phyloP scores from a whole-genome alignment of 2,113 vertebrate genomes.

The Columba livia region DNA sequence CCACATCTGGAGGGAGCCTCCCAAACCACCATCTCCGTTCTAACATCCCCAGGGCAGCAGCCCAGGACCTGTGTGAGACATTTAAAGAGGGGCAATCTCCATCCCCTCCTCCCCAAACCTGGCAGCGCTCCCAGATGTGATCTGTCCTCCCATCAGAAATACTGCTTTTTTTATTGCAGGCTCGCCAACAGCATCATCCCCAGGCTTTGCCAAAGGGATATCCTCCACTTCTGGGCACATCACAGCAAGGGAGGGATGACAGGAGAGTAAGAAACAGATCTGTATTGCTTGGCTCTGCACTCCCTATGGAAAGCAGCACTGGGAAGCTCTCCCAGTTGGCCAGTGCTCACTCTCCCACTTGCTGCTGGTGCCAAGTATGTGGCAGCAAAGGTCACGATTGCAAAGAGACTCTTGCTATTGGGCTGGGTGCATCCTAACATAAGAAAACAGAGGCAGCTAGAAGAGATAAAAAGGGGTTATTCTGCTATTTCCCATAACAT shows the following conservation, averaged over 20 bases:
- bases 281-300: fast-evolving
- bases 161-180: neutral
- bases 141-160: neutral
- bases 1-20: neutral
- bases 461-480: neutral
- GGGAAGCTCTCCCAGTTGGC: neutral
- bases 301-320: neutral
- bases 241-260: neutral
- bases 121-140: fast-evolving
- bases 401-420: neutral
- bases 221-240: neutral
- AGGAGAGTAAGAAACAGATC: neutral
- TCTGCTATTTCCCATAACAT: neutral
- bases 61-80: neutral
- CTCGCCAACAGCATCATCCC: neutral
- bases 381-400: neutral
- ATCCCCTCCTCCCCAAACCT: neutral
- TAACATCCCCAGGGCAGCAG: neutral
- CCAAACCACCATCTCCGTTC: neutral
- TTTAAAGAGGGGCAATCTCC: neutral
- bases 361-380: neutral
- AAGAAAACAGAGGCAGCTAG: neutral
- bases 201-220: neutral
- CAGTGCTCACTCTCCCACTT: neutral
- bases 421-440: neutral